Evolutionary conservation across 2,888 invertebrate genomes (phyloP).

Genomic region (Mallateleia sp.): DNA sequence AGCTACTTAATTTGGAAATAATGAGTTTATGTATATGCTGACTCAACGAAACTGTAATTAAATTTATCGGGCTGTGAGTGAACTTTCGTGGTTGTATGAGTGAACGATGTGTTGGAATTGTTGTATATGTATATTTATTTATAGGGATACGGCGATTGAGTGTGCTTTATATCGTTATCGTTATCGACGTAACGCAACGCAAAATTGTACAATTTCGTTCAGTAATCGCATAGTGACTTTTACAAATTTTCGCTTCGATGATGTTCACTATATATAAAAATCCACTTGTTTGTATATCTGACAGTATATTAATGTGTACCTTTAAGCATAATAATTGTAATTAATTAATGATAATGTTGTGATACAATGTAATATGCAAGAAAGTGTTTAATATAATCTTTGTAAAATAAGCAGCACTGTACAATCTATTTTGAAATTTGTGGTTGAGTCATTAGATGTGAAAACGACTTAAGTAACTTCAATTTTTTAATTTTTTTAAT

Average conservation of each 20-base stretch:
- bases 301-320: slow-evolving; percentile 68
- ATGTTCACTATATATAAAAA: slow-evolving; percentile 54
- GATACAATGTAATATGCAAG: slow-evolving; percentile 87
- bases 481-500: no score
- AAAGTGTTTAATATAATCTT: slow-evolving; percentile 87
- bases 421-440: not conserved
- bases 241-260: slow-evolving; percentile 61
- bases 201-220: slow-evolving; percentile 68
- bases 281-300: slow-evolving; percentile 65
- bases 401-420: slow-evolving; percentile 81
- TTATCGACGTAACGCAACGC: slow-evolving; percentile 48
- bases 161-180: slow-evolving; percentile 52
- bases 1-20: slow-evolving; percentile 44
- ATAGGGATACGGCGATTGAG: slow-evolving; percentile 36
- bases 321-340: slow-evolving; percentile 70
- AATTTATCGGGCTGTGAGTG: slow-evolving; percentile 79
- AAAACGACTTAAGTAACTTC: not conserved
- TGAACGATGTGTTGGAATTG: slow-evolving; percentile 34
- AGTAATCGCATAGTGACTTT: slow-evolving; percentile 47
- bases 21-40: slow-evolving; percentile 13
- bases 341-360: slow-evolving; percentile 84
- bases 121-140: slow-evolving; percentile 58
- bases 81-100: slow-evolving; percentile 59
- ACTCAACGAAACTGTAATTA: slow-evolving; percentile 55
- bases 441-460: not conserved